Conservation (phyloP, 2,797 vertebrate genomes). For the Amblyraja radiata region DNA sequence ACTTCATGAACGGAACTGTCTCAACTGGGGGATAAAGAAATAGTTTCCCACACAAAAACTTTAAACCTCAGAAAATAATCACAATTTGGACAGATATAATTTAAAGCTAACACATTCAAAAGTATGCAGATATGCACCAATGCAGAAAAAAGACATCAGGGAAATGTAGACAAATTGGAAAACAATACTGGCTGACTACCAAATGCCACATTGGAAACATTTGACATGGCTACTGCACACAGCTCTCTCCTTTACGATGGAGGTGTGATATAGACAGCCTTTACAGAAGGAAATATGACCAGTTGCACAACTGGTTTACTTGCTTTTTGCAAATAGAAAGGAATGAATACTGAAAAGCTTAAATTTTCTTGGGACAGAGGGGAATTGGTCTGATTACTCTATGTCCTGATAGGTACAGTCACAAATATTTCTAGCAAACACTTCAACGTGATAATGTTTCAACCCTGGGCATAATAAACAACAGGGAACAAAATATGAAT, state of each 20-base stretch:
- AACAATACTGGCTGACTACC: background rate
- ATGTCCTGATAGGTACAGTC: background rate
- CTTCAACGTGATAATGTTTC: too few species aligned
- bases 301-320: background rate
- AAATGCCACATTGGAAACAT: background rate
- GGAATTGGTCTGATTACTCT: background rate
- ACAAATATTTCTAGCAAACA: background rate
- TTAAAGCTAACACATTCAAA: background rate
- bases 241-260: background rate
- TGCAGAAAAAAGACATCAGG: background rate
- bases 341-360: background rate
- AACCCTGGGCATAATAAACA: too few species aligned
- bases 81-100: background rate
- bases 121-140: background rate
- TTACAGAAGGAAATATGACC: background rate
- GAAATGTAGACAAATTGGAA: conserved; percentile 10
- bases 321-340: background rate
- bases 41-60: background rate
- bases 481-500: too few species aligned
- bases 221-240: background rate
- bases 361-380: background rate
- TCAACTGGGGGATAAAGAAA: background rate
- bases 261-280: background rate
- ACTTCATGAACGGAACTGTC: background rate
- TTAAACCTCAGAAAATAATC: conserved; percentile 4